phyloP scores from a whole-genome alignment of 2,888 invertebrate genomes.

The Meteorus cinctellus region DNA sequence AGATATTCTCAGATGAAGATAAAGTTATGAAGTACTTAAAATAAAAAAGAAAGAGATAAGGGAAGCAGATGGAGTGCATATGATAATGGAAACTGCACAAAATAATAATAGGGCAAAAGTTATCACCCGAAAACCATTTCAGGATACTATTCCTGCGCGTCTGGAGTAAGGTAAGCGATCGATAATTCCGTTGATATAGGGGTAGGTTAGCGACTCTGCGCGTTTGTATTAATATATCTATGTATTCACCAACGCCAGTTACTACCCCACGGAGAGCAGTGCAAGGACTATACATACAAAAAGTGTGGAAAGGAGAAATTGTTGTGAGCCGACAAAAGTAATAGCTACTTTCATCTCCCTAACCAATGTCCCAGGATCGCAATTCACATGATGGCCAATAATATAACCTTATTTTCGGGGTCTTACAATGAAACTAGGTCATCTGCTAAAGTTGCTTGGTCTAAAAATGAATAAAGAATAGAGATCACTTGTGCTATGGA shows the following conservation, averaged over 20 bases:
- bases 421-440: slow-evolving; percentile 8
- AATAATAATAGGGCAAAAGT: neutral
- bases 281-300: neutral
- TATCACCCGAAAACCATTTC: neutral
- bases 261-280: neutral
- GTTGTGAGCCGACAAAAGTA: slow-evolving; percentile 16
- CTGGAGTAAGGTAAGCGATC: slow-evolving; percentile 46
- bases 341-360: slow-evolving; percentile 1
- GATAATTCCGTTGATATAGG: slow-evolving; percentile 54
- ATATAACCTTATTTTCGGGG: neutral
- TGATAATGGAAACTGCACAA: neutral
- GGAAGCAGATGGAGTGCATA: neutral
- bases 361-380: neutral
- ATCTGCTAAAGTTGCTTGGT: neutral
- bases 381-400: slow-evolving; percentile 15
- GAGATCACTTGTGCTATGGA: neutral
- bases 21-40: neutral
- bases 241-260: slow-evolving; percentile 12
- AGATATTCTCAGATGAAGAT: neutral
- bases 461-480: neutral
- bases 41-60: neutral
- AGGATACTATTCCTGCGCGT: slow-evolving; percentile 39
- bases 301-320: slow-evolving; percentile 8
- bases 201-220: slow-evolving; percentile 53
- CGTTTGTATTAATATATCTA: slow-evolving; percentile 23